Evolutionary conservation across 35 echinoderm and acorn worm species (phyloP).

Genomic region (Holothuria glaberrima): DNA sequence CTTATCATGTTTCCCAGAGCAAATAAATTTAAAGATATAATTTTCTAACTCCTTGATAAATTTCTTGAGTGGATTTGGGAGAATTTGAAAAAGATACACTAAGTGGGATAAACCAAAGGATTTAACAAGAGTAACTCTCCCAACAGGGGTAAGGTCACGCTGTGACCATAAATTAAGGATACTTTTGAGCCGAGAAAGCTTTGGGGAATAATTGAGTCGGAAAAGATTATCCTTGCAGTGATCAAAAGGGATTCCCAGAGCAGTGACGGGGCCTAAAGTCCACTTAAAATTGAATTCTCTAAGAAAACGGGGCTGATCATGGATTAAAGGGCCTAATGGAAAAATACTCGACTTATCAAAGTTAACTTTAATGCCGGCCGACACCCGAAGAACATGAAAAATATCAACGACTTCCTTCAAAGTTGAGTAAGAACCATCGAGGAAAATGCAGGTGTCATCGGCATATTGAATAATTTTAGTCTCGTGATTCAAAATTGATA

Average conservation of each 20-base stretch:
- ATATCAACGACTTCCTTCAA: not conserved
- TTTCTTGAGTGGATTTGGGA: not conserved
- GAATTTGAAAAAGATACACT: not conserved
- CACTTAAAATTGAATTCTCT: not conserved
- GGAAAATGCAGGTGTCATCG: not conserved
- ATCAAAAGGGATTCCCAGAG: not conserved
- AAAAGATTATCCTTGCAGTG: not conserved
- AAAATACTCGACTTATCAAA: conserved; percentile 13
- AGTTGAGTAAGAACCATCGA: not conserved
- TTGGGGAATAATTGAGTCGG: conserved; percentile 11
- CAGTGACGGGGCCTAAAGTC: not conserved
- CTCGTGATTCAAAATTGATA: not conserved
- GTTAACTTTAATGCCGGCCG: not conserved
- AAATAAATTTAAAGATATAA: conserved; percentile 15
- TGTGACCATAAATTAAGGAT: conserved; percentile 18
- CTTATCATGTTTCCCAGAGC: not conserved
- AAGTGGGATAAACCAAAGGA: conserved; percentile 10
- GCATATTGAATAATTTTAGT: not conserved
- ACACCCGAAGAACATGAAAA: not conserved
- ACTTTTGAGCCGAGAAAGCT: conserved; percentile 22
- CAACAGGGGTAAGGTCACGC: conserved; percentile 1
- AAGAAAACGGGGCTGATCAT: not conserved
- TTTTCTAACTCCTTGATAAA: conserved; percentile 26
- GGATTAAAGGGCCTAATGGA: not conserved
- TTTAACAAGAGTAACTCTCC: conserved; percentile 4